Base-by-base conservation (phyloP, 1,140 invertebrate species). In the Drosophila ogumai region DNA sequence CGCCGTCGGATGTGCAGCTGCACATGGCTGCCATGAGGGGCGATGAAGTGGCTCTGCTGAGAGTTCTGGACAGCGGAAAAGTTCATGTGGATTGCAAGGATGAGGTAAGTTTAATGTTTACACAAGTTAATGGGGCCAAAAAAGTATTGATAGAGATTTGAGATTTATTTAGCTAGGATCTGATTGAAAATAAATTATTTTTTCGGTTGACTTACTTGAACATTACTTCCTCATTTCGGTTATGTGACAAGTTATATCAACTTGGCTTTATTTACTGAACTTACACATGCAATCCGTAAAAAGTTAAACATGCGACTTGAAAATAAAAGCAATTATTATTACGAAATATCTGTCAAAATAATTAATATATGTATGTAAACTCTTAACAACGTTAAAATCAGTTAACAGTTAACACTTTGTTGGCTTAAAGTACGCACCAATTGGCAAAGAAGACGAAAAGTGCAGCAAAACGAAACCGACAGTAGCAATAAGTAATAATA, bases 51-150 rank as follows among this genome's bases (percentile, higher is more conserved):
- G 94, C 95, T 47, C 93, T 98, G 55, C 94, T 95, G 57, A 94
- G 95, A 78, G 95, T 98, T n/a, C 94, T 98, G 59, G 97, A 98
- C 92, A 97, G 96, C 49, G 98, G 97, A 54, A 96, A 97, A 84
- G 97, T 99, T 43, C 97, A 98, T 93, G 97, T 98, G 36, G 98
- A 99, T 93, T 98, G 97, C 79, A 96, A 96, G 92, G 98, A 99
- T 93, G 96, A 97, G 95, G 98, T 98, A 93, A 94, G 84, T 38
- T 13, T 25, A 25, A 31, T 12, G 17, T 34, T 52, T 32, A 19
- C 1, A 9, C 6, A 6, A 2, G 1, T 32, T 7, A 52, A 13
- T 32, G 49, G 47, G 28, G 6, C 1, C 12, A 52, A 15, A 4
- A 4, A 34, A 9, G 4, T 8, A 15, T 36, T 46, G 25, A 40